Evolutionary conservation across 2,888 invertebrate species (phyloP).

Genomic region (Torymus aiolomorphi): DNA sequence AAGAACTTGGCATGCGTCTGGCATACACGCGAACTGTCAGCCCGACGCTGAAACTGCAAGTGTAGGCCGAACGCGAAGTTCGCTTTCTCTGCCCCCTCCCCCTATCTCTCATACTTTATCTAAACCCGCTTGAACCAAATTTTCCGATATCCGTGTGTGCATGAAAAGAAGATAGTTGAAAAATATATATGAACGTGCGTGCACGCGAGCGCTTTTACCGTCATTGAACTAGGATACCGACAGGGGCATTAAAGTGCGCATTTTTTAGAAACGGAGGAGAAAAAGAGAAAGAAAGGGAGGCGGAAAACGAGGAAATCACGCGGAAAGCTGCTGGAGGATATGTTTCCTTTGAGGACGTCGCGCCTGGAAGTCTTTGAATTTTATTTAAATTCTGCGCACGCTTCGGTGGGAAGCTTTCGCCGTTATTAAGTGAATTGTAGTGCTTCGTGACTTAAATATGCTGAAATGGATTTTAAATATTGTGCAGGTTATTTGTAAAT

Average conservation of each 20-base stretch:
- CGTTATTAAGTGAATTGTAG: not conserved
- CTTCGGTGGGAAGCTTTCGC: not conserved
- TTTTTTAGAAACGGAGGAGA: conserved; percentile 13
- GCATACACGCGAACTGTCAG: conserved; percentile 62
- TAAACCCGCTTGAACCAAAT: conserved; percentile 45
- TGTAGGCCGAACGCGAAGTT: conserved; percentile 50
- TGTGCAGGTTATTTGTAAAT: no score
- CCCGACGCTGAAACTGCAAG: conserved; percentile 54
- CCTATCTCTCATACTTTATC: conserved; percentile 8
- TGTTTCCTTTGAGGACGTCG: conserved; percentile 26
- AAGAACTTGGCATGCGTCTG: conserved; percentile 71
- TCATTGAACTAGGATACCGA: conserved; percentile 13
- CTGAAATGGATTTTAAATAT: no score
- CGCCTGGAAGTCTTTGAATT: conserved; percentile 20
- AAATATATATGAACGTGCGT: not conserved
- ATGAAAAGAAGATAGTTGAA: not conserved
- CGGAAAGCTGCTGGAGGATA: conserved; percentile 28
- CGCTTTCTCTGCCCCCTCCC: conserved; percentile 21
- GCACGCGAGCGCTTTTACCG: not conserved
- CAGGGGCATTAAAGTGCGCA: conserved; percentile 30
- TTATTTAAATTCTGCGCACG: conserved; percentile 30
- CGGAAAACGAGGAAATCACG: conserved; percentile 29
- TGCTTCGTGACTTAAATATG: no score
- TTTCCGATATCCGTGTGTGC: conserved; percentile 21
- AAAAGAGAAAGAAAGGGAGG: conserved; percentile 4